These are phyloP conservation scores for Ferrisia virgata DNA, from an alignment of 2,888 invertebrate genomes.

Conservation along the genomic window DNA sequence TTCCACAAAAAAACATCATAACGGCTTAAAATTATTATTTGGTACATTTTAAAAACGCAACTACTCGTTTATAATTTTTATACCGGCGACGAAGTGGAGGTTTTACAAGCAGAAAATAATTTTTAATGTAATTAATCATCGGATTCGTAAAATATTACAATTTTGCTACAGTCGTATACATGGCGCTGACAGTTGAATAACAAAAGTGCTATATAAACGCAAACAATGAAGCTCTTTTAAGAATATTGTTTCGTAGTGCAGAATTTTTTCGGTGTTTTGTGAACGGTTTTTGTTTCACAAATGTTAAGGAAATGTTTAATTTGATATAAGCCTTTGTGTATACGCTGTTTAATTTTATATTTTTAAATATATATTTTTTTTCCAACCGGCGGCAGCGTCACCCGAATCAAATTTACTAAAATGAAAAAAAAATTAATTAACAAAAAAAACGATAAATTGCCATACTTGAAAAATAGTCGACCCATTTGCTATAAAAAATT, in stretches of 20 bases:
- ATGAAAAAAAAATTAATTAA: background rate
- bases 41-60: background rate
- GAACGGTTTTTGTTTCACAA: background rate
- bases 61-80: slow-evolving; percentile 2
- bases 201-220: slow-evolving; percentile 13
- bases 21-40: background rate
- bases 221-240: slow-evolving; percentile 5
- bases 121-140: slow-evolving; percentile 26
- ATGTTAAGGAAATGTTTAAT: slow-evolving; percentile 12
- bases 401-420: background rate
- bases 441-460: background rate
- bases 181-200: slow-evolving; percentile 30
- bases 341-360: background rate
- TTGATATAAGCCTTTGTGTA: background rate
- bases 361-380: background rate
- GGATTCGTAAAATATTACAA: slow-evolving; percentile 28
- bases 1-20: background rate
- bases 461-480: background rate
- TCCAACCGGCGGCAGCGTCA: background rate
- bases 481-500: background rate
- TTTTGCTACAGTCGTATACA: background rate
- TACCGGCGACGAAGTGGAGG: background rate
- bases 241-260: slow-evolving; percentile 1
- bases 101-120: slow-evolving; percentile 14
- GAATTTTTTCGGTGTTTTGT: slow-evolving; percentile 7